Conservation (phyloP, 2,797 vertebrate genomes). For the Coilia nasus region DNA sequence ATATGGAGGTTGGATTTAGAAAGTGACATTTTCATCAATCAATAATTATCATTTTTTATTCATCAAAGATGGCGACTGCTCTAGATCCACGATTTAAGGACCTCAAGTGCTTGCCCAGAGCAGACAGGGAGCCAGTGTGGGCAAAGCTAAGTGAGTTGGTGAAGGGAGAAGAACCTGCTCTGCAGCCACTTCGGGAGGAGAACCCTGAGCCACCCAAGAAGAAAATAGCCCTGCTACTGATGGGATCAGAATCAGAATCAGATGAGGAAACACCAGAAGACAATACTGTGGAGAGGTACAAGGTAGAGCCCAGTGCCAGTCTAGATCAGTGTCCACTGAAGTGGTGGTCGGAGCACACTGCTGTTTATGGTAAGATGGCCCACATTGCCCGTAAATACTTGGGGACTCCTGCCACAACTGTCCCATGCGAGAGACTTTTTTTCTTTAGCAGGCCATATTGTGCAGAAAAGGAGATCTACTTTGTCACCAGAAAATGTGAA, state of each 20-base stretch:
- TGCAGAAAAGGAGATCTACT: no score
- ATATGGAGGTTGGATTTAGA: constrained; percentile 36
- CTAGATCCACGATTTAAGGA: constrained; percentile 38
- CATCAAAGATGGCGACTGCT: constrained; percentile 29
- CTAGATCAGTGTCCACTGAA: constrained; percentile 38
- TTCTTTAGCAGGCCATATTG: no score
- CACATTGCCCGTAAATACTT: constrained; percentile 27
- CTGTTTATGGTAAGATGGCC: constrained; percentile 32
- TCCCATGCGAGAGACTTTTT: no score
- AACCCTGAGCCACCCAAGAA: constrained; percentile 35
- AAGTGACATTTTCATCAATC: constrained; percentile 36
- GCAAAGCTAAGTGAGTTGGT: constrained; percentile 26
- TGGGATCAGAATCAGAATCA: constrained; percentile 33
- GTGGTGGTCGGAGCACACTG: constrained; percentile 34
- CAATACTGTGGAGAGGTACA: constrained; percentile 31
- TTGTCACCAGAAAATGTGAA: no score
- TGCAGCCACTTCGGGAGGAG: constrained; percentile 29
- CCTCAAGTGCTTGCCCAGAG: constrained; percentile 33
- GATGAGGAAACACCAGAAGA: constrained; percentile 29
- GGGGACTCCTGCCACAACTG: constrained; percentile 36
- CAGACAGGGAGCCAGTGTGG: constrained; percentile 23
- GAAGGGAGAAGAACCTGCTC: constrained; percentile 37
- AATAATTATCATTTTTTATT: constrained; percentile 32
- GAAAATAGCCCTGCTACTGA: constrained; percentile 31
- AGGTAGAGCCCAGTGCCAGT: constrained; percentile 31